Conservation (phyloP, 2,888 invertebrate species). For the Sturmia bella region DNA sequence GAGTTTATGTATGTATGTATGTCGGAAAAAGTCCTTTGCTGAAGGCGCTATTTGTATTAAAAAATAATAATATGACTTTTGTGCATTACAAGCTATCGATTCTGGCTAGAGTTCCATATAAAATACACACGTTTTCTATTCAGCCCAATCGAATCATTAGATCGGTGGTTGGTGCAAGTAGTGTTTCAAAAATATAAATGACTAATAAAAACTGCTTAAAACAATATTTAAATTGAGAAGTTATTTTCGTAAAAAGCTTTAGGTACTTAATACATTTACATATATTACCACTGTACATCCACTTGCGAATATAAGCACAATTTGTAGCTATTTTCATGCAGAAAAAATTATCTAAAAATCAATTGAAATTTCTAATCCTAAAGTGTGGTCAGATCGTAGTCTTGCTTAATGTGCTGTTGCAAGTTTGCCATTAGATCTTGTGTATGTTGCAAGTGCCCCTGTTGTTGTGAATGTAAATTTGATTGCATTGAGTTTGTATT, state of each 20-base stretch:
- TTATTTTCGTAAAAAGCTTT: constrained; percentile 12
- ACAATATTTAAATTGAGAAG: background rate
- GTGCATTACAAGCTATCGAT: too few species aligned
- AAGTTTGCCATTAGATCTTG: constrained; percentile 80
- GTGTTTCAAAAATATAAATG: too few species aligned
- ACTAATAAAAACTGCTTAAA: background rate
- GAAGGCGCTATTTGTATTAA: too few species aligned
- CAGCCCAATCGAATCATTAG: too few species aligned
- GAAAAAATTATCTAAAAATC: constrained; percentile 30
- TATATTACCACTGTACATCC: constrained; percentile 21
- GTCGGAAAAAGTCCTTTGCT: too few species aligned
- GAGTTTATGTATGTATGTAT: too few species aligned
- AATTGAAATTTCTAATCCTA: constrained; percentile 81
- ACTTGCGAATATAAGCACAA: constrained; percentile 5
- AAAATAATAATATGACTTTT: too few species aligned
- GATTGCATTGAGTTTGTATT: constrained; percentile 73
- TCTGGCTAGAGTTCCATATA: too few species aligned
- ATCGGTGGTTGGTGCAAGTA: too few species aligned
- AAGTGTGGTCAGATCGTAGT: constrained; percentile 92
- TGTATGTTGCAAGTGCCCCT: constrained; percentile 74
- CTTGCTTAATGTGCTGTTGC: constrained; percentile 87
- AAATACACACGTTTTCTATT: too few species aligned
- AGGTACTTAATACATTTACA: constrained; percentile 26
- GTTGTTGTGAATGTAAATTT: constrained; percentile 72
- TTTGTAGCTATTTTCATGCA: constrained; percentile 4